Evolutionary conservation across 2,113 vertebrate species (phyloP), one percentile per base, ranked within the genome.

Genomic region (Brachionichthys hirsutus): DNA sequence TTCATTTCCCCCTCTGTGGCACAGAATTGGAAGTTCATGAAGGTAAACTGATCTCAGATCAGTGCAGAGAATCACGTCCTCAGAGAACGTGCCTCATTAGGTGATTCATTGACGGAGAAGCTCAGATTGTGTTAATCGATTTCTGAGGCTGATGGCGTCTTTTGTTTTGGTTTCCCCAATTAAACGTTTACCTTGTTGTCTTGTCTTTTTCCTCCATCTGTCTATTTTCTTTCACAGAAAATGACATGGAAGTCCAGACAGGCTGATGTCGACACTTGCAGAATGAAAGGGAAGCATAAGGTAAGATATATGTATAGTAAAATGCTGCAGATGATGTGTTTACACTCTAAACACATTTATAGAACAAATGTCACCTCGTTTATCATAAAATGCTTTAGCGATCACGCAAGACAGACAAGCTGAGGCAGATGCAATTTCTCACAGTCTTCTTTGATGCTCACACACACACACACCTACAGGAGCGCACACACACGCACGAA

Each of bases 251-350:
- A 97, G 91, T 99, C 97, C 89, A 96, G 93, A 82, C 96, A 98
- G 88, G 91, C 92, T 49, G 97, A 99, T 58, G 95, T 99, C 90
- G 96, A 99, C 89, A 99, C 96, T 16, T 99, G 97, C 91, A 94
- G 95, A 91, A 99, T 99, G 97, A 99, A 99, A 88, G 97, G 97
- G 43, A 99, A 99, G 83, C 96, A 98, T 85, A 99, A 99, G 95
- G 96, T 98, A 93, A 76, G 49, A 60, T 10, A 60, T 54, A 67
- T 17, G 38, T 20, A 46, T 17, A 49, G 19, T 13, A 20, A 46
- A 4, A 19, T 42, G 8, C 41, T 45, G 12, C 2, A 43, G 19
- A 18, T 1, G 10, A 18, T 13, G 3, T 46, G 12, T 34, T 54
- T 50, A 35, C 24, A 22, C 16, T 40, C 3, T 13, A 8, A 52